Base-by-base conservation (phyloP, 37 sponge, comb jelly and placozoan species). In the Beroe forskalii region DNA sequence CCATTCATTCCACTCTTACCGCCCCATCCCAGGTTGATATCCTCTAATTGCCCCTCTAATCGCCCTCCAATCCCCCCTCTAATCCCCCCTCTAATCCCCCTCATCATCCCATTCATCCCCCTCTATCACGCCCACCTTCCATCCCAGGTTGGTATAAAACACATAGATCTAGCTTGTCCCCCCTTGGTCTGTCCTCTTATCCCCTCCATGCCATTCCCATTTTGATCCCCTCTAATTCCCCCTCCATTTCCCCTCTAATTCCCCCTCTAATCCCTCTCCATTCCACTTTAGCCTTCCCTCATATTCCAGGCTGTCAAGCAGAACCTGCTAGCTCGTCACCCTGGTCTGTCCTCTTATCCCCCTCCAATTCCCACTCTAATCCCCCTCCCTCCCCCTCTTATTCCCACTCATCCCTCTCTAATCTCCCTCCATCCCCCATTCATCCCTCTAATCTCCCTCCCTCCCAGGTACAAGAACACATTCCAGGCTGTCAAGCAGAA, bases 281-380 rank as follows among this genome's bases (percentile, higher is more conserved):
- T 12, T 12, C 55, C 55, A 48, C 55, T 48, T 6, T 48, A 48
- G 12, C 55, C 55, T 48, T 12, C n/a, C 72, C 48, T 25, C 86
- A 93, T 94, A 90, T 96, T 95, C 93, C 90, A 94, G 94, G 92
- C 95, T 91, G 94, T 93, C 55, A 90, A 91, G 83, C 92, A 91
- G n/a, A 62, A 43, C 25, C 92, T 96, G 14, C 89, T 75, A 38
- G 62, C 91, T n/a, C 92, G 94, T 33, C 60, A 95, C 62, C 94
- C 97, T 62, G 92, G 93, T 40, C 76, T 96, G 40, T 14, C 64
- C n/a, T n/a, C n/a, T n/a, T n/a, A n/a, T n/a, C n/a, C n/a, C n/a
- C n/a, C n/a, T 17, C 17, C 60, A 20, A 9, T 55, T 55, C 60
- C 60, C 60, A 17, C 9, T 55, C 9, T 55, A 55, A n/a, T n/a